Base-by-base conservation (phyloP, 2,113 vertebrate genomes). In the Mixornis gularis region DNA sequence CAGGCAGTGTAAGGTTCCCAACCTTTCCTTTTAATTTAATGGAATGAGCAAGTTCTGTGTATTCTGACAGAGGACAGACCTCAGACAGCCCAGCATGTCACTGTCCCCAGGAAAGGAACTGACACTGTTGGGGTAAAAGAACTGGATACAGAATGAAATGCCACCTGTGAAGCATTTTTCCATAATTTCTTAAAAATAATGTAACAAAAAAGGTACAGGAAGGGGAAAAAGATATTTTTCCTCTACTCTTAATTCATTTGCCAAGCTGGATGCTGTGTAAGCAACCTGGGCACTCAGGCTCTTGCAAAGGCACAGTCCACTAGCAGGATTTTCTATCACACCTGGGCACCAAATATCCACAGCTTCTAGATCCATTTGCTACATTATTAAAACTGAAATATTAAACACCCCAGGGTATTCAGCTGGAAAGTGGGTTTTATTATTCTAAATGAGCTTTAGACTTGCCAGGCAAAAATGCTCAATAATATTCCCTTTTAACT, bases 1-100 rank as follows among this genome's bases (percentile, higher is more conserved):
- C 3, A 0, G 0, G 1, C 48, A 41, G 34, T 2, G 25, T 3
- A 7, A 76, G 17, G 17, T 40, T 92, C 62, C 36, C 64, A 64
- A 2, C 1, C 2, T 60, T 56, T 11, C 46, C 26, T 65, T 43
- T 73, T 9, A 4, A 25, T 69, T 82, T 18, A 26, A 18, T 2
- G 24, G 74, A 21, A 55, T 34, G 40, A 77, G 25, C 13, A 6
- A 17, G 24, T 22, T 62, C 71, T 66, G 41, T 27, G 3, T 18
- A 0, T 36, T 66, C 59, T 70, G 51, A 27, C 7, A 32, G 40
- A 4, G 76, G n/a, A 34, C 63, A 91, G 64, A 59, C 6, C 55
- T 70, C 41, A 40, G 63, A 49, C 63, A 9, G 41, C 25, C 32
- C 30, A 14, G 26, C 7, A 16, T 2, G 27, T n/a, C 64, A 5